Evolutionary conservation across 2,797 vertebrate species (phyloP).

Genomic region (Sarcoramphus papa): DNA sequence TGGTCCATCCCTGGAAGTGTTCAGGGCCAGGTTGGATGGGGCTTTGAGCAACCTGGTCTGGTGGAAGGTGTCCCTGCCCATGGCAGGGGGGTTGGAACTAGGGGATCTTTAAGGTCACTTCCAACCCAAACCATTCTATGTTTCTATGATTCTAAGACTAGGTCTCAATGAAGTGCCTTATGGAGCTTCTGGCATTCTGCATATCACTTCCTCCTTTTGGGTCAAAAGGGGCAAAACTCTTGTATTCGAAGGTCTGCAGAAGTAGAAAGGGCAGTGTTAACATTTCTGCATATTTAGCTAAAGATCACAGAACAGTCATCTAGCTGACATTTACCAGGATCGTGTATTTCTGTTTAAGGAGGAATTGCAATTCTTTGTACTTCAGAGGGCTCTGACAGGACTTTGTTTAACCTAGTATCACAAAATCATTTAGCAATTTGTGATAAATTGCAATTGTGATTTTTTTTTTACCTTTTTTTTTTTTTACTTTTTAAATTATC

Average conservation of each 20-base stretch:
- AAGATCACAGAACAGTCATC: conserved; percentile 6
- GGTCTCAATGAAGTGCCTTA: neutral
- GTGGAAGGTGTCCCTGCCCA: too few species aligned
- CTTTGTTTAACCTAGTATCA: neutral
- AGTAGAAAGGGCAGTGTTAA: conserved; percentile 34
- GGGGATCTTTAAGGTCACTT: too few species aligned
- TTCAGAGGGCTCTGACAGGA: neutral
- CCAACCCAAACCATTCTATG: too few species aligned
- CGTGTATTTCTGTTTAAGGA: neutral
- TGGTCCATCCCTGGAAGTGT: too few species aligned
- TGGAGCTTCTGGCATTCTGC: conserved; percentile 14
- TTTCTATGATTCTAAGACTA: neutral
- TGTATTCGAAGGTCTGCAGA: conserved; percentile 36
- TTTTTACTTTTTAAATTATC: neutral
- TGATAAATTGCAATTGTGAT: neutral
- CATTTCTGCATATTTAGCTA: conserved; percentile 21
- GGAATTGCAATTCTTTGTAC: neutral
- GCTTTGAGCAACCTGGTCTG: too few species aligned
- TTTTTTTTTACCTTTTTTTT: neutral
- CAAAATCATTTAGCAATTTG: neutral
- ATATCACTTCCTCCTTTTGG: conserved; percentile 19
- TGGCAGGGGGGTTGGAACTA: too few species aligned
- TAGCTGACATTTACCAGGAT: conserved; percentile 12
- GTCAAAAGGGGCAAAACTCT: conserved; percentile 48
- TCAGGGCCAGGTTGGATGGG: too few species aligned